phyloP scores from a whole-genome alignment of 2,113 vertebrate species.

The Myanophis thanlyinensis region DNA sequence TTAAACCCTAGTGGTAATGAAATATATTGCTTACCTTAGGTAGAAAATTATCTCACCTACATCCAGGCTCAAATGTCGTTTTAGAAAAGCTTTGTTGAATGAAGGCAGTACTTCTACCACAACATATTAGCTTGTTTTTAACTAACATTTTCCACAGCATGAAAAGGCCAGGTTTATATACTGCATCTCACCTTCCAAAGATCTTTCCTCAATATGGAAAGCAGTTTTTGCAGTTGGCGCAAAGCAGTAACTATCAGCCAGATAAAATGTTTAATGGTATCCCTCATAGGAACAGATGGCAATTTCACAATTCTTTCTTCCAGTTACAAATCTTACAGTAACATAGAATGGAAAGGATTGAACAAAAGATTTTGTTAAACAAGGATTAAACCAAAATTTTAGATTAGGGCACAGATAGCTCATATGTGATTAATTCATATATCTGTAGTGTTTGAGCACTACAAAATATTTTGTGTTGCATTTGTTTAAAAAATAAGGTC shows the following conservation, averaged over 20 bases:
- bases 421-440: background rate
- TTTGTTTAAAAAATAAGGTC: background rate
- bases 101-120: background rate
- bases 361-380: background rate
- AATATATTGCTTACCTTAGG: background rate
- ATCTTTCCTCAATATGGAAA: background rate
- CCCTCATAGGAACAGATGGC: background rate
- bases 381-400: background rate
- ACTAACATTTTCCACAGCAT: background rate
- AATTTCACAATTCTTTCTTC: background rate
- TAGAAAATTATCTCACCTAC: background rate
- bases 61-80: background rate
- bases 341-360: background rate
- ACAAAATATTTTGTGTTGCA: background rate
- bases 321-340: background rate
- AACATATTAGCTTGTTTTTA: background rate
- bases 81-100: background rate
- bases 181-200: background rate
- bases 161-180: background rate
- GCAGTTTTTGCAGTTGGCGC: background rate
- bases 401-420: background rate
- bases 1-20: background rate
- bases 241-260: background rate
- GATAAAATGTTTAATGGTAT: background rate
- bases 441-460: background rate